Evolutionary conservation across 2,113 vertebrate species (phyloP).

Genomic region (Phylloscopus trochiloides): DNA sequence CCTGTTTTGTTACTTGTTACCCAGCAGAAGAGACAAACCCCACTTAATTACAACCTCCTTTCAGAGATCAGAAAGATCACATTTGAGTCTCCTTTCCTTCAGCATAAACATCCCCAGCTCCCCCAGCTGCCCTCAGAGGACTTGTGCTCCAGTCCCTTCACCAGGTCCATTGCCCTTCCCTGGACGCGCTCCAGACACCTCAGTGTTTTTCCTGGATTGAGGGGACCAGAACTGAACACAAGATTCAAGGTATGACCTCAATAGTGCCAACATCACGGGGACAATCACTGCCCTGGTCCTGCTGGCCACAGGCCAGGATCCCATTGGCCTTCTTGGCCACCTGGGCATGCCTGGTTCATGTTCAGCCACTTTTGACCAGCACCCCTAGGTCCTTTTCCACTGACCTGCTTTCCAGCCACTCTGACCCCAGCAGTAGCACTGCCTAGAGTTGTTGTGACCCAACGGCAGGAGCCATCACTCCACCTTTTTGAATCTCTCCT

Average conservation of each 20-base stretch:
- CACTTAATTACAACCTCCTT: no score
- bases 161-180: background rate
- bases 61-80: background rate
- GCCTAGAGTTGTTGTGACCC: background rate
- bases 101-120: background rate
- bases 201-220: no score
- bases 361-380: background rate
- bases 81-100: background rate
- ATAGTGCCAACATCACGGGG: background rate
- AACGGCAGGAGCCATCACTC: background rate
- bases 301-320: background rate
- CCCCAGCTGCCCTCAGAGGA: background rate
- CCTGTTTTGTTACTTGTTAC: background rate
- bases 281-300: background rate
- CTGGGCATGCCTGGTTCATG: background rate
- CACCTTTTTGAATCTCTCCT: background rate
- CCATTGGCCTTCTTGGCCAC: background rate
- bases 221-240: no score
- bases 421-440: background rate
- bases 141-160: background rate
- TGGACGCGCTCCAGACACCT: fast-evolving
- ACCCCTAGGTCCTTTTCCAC: background rate
- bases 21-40: background rate
- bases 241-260: background rate
- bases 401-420: background rate